These are phyloP conservation scores for Leptinotarsa rubiginosa DNA, from an alignment of 2,888 invertebrate genomes.

Conservation along the genomic window DNA sequence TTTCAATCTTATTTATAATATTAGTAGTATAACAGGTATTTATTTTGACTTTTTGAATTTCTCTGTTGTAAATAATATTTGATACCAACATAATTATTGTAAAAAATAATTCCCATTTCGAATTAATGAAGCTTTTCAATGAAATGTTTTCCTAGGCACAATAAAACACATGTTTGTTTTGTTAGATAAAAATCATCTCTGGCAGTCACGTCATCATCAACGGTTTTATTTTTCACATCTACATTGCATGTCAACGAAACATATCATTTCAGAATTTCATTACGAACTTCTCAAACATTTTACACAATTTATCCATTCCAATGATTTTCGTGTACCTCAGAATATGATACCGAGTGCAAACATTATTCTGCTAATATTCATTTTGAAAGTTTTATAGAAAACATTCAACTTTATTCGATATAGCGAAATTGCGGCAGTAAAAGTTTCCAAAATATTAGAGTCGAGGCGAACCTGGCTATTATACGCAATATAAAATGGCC, in stretches of 20 bases:
- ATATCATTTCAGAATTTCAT: slow-evolving; percentile 7
- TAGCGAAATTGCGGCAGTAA: slow-evolving; percentile 69
- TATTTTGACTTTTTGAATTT: too few relatives aligned
- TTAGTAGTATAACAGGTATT: too few relatives aligned
- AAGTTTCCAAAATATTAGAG: slow-evolving; percentile 68
- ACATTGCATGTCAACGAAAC: slow-evolving; percentile 5
- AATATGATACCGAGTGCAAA: slow-evolving; percentile 32
- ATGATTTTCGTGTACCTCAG: slow-evolving; percentile 20
- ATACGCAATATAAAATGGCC: slow-evolving; percentile 63
- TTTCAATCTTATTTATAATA: too few relatives aligned
- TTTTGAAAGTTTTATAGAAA: slow-evolving; percentile 44
- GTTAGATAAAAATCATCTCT: not conserved
- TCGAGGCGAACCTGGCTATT: slow-evolving; percentile 51
- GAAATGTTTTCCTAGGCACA: not conserved
- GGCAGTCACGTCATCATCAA: not conserved
- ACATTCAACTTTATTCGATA: slow-evolving; percentile 59
- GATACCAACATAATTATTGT: too few relatives aligned
- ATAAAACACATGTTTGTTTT: not conserved
- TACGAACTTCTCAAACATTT: not conserved
- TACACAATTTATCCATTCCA: slow-evolving; percentile 1
- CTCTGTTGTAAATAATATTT: too few relatives aligned
- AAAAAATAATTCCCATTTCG: too few relatives aligned
- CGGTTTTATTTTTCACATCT: not conserved
- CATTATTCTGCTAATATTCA: slow-evolving; percentile 40
- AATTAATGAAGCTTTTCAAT: too few relatives aligned